Base-by-base conservation (phyloP, 2,888 invertebrate genomes). In the Lepidochrysops patricia region DNA sequence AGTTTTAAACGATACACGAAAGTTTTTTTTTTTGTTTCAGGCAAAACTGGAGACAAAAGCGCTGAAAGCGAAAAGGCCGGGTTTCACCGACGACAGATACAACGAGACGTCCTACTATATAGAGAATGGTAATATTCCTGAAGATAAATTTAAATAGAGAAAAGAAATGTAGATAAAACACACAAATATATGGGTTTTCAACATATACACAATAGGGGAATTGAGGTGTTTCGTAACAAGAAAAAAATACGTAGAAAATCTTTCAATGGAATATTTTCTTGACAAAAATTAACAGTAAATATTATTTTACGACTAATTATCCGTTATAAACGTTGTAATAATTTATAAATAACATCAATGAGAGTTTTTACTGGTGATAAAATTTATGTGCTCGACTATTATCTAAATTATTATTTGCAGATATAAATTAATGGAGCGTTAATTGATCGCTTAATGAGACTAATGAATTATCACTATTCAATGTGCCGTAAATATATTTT, bases 81-180 rank as follows among this genome's bases (percentile, higher is more conserved):
- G 96, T 68, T 96, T 96, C 85, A 96, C 96, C 35, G 96, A 97
- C 85, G 96, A 97, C 80, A 92, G 96, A 71, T 97, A 97, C 91
- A 96, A 96, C 86, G 97, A 97, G 89, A 97, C 97, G 19, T 96
- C 97, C 60, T 98, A 97, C 87, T 97, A 97, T 87, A 95, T 96
- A 74, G 97, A 98, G 91, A 97, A 97, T 91, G 96, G 97, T 97
- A 83, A 93, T 93, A 86, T 50, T 63, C 25, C 60, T 56, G 9
- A 7, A 7, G 26, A 15, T n/a, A n/a, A n/a, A 2, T 9, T 4
- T 13, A 15, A 50, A 60, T 13, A 27, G 1, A 7, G 26, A 29
- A 29, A 29, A 29, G 7, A 29, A 29, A 29, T 29, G 52, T 2
- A 27, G 27, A 19, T 43, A 50, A n/a, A n/a, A n/a, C n/a, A n/a